A percentile compares a stretch with the other conserved stretches of the same genome.
phyloP scores from a whole-genome alignment of 2,888 invertebrate genomes.

The Ceratothoa steindachneri region DNA sequence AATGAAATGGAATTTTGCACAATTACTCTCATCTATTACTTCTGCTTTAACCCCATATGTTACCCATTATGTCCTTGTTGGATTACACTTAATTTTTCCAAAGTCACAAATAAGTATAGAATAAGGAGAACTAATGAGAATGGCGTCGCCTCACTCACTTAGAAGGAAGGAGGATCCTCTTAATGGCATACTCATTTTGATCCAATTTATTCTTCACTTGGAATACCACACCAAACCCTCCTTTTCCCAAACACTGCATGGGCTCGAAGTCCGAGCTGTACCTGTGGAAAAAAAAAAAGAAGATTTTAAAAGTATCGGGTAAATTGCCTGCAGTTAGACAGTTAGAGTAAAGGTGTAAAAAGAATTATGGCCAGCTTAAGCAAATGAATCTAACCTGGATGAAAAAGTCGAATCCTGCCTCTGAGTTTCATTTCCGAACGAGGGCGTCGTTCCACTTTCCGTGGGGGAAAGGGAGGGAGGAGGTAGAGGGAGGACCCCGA shows the following conservation, averaged over 20 bases:
- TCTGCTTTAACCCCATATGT: too few species aligned
- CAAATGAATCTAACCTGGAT: background rate
- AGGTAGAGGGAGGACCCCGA: constrained; percentile 35
- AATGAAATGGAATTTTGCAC: too few species aligned
- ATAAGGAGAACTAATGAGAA: too few species aligned
- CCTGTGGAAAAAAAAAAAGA: constrained; percentile 63
- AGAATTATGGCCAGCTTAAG: background rate
- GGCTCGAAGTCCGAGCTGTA: constrained; percentile 81
- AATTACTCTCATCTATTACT: too few species aligned
- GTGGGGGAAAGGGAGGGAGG: constrained; percentile 26
- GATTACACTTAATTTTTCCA: too few species aligned
- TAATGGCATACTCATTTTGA: constrained; percentile 89
- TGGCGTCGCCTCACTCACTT: constrained; percentile 43
- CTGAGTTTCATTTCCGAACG: background rate
- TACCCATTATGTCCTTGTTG: too few species aligned
- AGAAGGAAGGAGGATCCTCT: constrained; percentile 79
- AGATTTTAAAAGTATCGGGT: too few species aligned
- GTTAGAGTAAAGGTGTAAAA: too few species aligned
- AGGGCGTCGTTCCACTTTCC: background rate
- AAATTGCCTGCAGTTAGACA: too few species aligned
- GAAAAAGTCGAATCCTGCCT: background rate
- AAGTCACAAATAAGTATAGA: too few species aligned
- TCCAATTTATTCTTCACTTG: constrained; percentile 83
- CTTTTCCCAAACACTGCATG: constrained; percentile 73
- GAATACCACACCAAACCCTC: constrained; percentile 95